Evolutionary conservation across 92 coral and sea anemone species (phyloP), one percentile per base, ranked within the genome.

Genomic region (Phenganax stokvisi): DNA sequence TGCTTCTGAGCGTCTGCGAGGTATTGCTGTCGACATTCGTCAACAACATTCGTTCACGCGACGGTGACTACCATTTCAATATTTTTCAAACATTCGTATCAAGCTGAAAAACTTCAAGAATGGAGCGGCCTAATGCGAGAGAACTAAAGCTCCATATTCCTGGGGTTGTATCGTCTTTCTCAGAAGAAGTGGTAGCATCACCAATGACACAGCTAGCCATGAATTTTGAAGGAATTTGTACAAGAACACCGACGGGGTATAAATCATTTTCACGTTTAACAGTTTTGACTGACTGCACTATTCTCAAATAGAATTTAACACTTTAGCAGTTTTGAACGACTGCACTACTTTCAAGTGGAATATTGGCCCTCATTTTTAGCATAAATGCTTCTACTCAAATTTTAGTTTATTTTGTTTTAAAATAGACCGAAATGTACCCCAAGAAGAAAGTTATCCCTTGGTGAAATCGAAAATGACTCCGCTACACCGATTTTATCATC

Each of bases 161-260:
- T 52, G 83, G 61, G 12, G 51, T 13, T 6, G 30, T 51, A 51
- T 53, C 83, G 9, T 62, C 81, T 15, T 77, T 31, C 57, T 5
- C 73, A 37, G 83, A 79, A 64, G 74, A 3, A 17, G 92, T 91
- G 37, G 92, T 92, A 54, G 92, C 92, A 84, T 96, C 99, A 57
- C 99, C 99, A 51, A 89, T 96, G 83, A 89, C 99, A 52, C 92
- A 96, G 90, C 81, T 96, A 31, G 87, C 99, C 51, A 87, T 85
- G 88, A 96, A 89, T 86, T 80, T 92, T 55, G 96, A 96, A 74
- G 86, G 87, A 85, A 96, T 88, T 73, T 90, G 90, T 71, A 91
- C 89, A 71, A 88, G 96, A 89, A 89, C 83, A 65, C 89, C 76
- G 29, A 72, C 52, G 51, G 73, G 54, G 55, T 84, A 69, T 51